phyloP scores from a whole-genome alignment of 2,797 vertebrate genomes.

The Pseudochirops corinnae region DNA sequence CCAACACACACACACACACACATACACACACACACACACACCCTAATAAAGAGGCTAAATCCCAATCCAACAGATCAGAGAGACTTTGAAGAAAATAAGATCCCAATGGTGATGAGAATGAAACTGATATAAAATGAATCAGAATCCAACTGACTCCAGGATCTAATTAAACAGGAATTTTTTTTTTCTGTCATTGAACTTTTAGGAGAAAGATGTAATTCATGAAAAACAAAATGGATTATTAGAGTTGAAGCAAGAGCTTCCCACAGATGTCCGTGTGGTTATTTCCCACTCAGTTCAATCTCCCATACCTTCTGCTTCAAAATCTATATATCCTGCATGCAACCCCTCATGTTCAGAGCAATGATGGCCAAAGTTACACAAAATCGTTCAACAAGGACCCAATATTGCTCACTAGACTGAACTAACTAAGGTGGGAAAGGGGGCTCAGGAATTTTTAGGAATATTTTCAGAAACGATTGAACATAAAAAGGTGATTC shows the following conservation, averaged over 20 bases:
- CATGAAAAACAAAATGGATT: accelerated
- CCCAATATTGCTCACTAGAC: background rate
- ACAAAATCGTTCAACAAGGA: background rate
- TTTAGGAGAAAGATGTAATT: accelerated
- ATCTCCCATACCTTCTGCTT: background rate
- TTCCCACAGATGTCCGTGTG: accelerated
- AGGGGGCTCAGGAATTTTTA: background rate
- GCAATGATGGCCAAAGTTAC: background rate
- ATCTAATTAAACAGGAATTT: accelerated
- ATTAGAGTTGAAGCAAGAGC: background rate
- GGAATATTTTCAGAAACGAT: background rate
- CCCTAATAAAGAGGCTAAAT: background rate
- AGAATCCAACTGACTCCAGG: accelerated
- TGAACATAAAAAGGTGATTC: background rate
- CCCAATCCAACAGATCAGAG: background rate
- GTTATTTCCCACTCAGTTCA: background rate
- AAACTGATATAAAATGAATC: too few relatives aligned
- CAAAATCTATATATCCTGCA: background rate
- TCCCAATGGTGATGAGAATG: background rate
- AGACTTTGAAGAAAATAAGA: background rate
- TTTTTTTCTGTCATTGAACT: accelerated
- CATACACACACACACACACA: background rate
- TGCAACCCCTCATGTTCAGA: background rate
- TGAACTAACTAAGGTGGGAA: background rate
- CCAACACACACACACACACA: too few relatives aligned